Conservation (phyloP, 2,888 invertebrate species). For the Carcina quercana region DNA sequence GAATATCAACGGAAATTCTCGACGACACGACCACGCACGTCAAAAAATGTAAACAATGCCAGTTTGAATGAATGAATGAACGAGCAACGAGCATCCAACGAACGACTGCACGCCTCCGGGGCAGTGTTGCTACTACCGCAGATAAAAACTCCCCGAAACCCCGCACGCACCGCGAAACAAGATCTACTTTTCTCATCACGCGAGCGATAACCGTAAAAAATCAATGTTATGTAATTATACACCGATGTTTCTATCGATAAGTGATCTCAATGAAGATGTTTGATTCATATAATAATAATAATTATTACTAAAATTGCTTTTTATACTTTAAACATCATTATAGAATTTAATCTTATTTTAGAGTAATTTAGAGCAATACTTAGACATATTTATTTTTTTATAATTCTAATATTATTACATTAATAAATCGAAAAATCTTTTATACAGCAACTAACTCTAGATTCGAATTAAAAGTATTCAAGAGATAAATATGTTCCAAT, state of each 20-base stretch:
- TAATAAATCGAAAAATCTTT: too few species aligned
- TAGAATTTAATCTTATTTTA: too few species aligned
- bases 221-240: conserved; percentile 21
- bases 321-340: too few species aligned
- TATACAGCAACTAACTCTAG: too few species aligned
- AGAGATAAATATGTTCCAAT: too few species aligned
- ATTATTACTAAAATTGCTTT: too few species aligned
- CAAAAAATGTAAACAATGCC: conserved; percentile 66
- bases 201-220: conserved; percentile 22
- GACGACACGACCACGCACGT: conserved; percentile 9
- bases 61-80: conserved; percentile 36
- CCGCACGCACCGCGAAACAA: conserved; percentile 18
- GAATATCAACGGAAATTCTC: conserved; percentile 8
- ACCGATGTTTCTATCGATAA: conserved; percentile 1
- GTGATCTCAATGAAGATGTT: background rate
- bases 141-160: conserved; percentile 32
- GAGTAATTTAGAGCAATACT: too few species aligned
- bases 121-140: conserved; percentile 66
- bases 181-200: conserved; percentile 37
- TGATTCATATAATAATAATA: background rate
- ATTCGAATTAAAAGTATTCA: too few species aligned
- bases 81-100: conserved; percentile 12
- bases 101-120: conserved; percentile 48
- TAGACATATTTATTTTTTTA: too few species aligned
- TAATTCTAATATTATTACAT: too few species aligned